Evolutionary conservation across 35 echinoderm and acorn worm species (phyloP), one percentile per base, ranked within the genome.

Genomic region (Ptychodera flava): DNA sequence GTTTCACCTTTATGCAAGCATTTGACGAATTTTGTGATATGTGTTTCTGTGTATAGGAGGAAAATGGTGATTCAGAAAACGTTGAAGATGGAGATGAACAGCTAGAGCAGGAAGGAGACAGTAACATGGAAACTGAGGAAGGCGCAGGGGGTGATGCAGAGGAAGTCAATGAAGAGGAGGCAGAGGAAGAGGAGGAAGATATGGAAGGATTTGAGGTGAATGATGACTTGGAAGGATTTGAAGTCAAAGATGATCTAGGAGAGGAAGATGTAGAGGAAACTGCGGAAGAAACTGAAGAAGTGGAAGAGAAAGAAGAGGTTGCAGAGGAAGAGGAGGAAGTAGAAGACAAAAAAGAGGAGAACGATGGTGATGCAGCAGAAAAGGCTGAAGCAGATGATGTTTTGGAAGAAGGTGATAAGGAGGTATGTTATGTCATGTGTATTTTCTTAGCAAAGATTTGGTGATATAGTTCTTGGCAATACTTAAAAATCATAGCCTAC

Each of bases 161-260:
- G 30, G 80, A 91, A 35, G 30, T 83, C 28, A 22, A 16, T 15
- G 33, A 28, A 32, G 81, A 78, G 37, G 85, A 80, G 29, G 77
- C 36, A 16, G 30, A 83, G 16, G 29, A 76, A 45, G 87, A 88
- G 35, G 79, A 78, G 35, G 31, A 28, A 35, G 78, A 38, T 76
- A 14, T 33, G 34, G 34, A 87, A 78, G 86, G n/a, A n/a, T n/a
- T n/a, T 81, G 85, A 91, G 81, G 76, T 81, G 0, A 82, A 90
- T 37, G 78, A n/a, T 28, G 83, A 33, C 28, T 33, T 45, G 28
- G 52, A 75, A 32, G 93, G 34, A 29, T 77, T 78, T 27, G 80
- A 91, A 35, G 30, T 83, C 28, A 22, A 16, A 2, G 33, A 28
- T 29, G 81, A 78, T 35, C 80, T 64, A 28, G 77, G 31, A 22